phyloP scores from a whole-genome alignment of 23 tunicate genomes.

The Trididemnum miniatum region DNA sequence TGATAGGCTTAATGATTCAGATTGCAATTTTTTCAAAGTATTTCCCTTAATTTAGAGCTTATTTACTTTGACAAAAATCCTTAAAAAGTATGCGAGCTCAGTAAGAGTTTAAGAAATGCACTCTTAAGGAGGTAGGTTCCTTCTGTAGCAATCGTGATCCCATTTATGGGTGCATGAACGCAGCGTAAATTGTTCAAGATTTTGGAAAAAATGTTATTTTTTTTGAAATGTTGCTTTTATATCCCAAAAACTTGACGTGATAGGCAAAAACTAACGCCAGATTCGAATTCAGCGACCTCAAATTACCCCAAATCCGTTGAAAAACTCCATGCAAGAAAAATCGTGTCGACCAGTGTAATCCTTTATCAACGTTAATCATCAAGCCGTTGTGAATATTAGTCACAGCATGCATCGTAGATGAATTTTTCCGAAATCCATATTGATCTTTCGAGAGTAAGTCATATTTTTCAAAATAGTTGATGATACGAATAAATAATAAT shows the following conservation, averaged over 20 bases:
- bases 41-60: not conserved
- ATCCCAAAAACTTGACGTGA: slow-evolving; percentile 27
- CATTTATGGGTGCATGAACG: slow-evolving; percentile 16
- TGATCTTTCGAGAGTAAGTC: too few species aligned
- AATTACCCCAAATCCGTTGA: slow-evolving; percentile 12
- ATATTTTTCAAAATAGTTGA: too few species aligned
- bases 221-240: slow-evolving; percentile 3
- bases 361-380: too few species aligned
- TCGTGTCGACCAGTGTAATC: slow-evolving; percentile 36
- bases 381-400: too few species aligned
- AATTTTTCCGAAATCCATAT: too few species aligned
- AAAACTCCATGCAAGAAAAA: slow-evolving; percentile 24
- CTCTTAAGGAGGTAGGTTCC: slow-evolving; percentile 28
- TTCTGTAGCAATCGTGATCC: slow-evolving; percentile 13
- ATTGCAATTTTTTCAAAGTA: slow-evolving; percentile 15
- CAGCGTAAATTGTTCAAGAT: not conserved
- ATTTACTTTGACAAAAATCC: not conserved
- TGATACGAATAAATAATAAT: too few species aligned
- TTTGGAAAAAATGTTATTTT: not conserved
- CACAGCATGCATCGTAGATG: too few species aligned
- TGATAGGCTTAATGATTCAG: slow-evolving; percentile 11
- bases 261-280: slow-evolving; percentile 20
- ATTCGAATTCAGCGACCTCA: slow-evolving; percentile 24
- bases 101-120: slow-evolving; percentile 19
- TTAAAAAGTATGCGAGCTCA: slow-evolving; percentile 16